Evolutionary conservation across 2,797 vertebrate genomes (phyloP).

Genomic region (Xenopus petersii): DNA sequence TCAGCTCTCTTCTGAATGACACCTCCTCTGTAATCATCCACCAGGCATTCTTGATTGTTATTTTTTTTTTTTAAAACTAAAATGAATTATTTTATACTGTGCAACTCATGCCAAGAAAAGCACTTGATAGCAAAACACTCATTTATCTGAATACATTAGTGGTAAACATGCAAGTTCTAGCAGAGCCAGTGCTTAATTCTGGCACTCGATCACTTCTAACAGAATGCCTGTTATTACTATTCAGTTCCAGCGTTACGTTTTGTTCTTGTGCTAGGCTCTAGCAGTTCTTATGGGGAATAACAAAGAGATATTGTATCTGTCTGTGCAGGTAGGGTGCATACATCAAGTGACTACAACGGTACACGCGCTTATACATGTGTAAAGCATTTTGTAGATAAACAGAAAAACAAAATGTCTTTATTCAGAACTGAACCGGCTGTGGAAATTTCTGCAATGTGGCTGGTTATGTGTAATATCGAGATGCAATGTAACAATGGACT

Average conservation of each 20-base stretch:
- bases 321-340: slow-evolving; percentile 7
- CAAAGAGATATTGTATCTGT: slow-evolving; percentile 5
- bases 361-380: not conserved
- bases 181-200: slow-evolving; percentile 12
- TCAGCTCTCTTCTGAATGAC: slow-evolving; percentile 16
- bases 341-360: not conserved
- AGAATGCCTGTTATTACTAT: slow-evolving; percentile 23
- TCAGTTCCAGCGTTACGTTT: slow-evolving; percentile 9
- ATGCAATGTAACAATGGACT: too few species aligned
- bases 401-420: not conserved
- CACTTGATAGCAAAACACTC: slow-evolving; percentile 32
- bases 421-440: not conserved
- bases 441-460: too few species aligned
- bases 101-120: slow-evolving; percentile 22
- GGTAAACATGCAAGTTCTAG: slow-evolving; percentile 37
- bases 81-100: slow-evolving; percentile 33
- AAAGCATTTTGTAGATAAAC: not conserved
- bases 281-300: slow-evolving; percentile 14
- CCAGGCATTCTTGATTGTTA: slow-evolving; percentile 35
- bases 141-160: slow-evolving; percentile 44
- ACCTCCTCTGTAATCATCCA: slow-evolving; percentile 20
- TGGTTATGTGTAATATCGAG: too few species aligned
- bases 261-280: not conserved
- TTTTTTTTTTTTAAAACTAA: slow-evolving; percentile 18
- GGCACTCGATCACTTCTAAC: slow-evolving; percentile 33